phyloP scores from a whole-genome alignment of 2,113 vertebrate genomes.

The Xyliphius kryptos region DNA sequence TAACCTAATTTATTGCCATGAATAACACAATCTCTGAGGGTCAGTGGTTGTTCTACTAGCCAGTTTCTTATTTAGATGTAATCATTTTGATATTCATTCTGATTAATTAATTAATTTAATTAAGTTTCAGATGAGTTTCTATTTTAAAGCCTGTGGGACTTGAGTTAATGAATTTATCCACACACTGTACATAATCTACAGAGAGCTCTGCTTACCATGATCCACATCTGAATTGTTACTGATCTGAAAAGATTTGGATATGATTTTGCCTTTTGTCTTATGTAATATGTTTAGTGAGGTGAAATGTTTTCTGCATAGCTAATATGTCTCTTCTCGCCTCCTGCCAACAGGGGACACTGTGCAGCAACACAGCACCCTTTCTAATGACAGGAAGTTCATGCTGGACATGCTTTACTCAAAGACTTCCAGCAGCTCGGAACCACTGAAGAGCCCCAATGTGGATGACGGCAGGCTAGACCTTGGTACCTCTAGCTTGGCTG shows the following conservation, averaged over 20 bases:
- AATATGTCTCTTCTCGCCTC: constrained; percentile 1
- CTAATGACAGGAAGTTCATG: constrained; percentile 64
- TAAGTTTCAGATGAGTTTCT: too few relatives aligned
- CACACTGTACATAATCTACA: neutral
- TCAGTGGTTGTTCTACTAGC: neutral
- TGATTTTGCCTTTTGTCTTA: neutral
- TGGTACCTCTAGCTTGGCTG: constrained; percentile 30
- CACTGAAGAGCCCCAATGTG: neutral
- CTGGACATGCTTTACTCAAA: constrained; percentile 73
- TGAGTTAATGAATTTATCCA: neutral
- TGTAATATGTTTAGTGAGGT: neutral
- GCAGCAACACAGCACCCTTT: constrained; percentile 61
- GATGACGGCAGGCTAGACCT: constrained; percentile 29
- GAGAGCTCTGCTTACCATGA: neutral
- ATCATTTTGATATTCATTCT: neutral
- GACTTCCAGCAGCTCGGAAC: constrained; percentile 15
- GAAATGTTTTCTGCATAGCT: neutral
- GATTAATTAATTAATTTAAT: neutral
- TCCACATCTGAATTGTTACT: neutral
- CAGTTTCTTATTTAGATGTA: neutral
- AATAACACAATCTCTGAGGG: neutral
- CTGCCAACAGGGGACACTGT: constrained; percentile 42
- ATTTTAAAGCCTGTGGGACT: neutral
- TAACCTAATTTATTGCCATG: neutral
- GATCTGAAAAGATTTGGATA: neutral